phyloP scores from a whole-genome alignment of 2,888 invertebrate genomes.

The Mythimna loreyi region DNA sequence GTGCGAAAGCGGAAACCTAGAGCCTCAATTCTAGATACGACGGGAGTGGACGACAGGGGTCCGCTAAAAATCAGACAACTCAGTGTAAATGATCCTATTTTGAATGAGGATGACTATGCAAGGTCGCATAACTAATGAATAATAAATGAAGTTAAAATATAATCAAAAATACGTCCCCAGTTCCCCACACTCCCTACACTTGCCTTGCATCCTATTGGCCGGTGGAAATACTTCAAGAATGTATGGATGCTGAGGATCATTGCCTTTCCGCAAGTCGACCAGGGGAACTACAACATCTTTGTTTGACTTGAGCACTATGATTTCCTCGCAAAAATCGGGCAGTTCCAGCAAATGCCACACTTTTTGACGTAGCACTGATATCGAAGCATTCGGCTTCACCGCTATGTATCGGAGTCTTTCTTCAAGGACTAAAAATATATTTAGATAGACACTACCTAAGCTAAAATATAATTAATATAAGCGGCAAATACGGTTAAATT shows the following conservation, averaged over 20 bases:
- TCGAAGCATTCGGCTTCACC: conserved; percentile 80
- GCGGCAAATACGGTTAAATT: too few relatives aligned
- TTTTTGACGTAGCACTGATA: conserved; percentile 82
- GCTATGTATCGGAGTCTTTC: conserved; percentile 83
- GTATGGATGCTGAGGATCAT: conserved; percentile 82
- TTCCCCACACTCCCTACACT: too few relatives aligned
- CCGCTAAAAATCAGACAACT: too few relatives aligned
- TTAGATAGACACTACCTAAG: neutral
- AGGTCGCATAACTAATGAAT: too few relatives aligned
- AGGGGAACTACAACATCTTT: conserved; percentile 78
- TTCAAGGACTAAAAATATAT: conserved; percentile 71
- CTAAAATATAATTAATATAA: too few relatives aligned
- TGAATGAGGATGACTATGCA: neutral
- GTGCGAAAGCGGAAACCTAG: too few relatives aligned
- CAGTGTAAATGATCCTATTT: neutral
- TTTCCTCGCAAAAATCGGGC: conserved; percentile 86
- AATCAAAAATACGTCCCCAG: too few relatives aligned
- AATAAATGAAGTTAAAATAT: too few relatives aligned
- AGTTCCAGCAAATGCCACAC: conserved; percentile 84
- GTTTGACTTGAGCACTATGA: conserved; percentile 79
- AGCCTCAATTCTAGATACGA: too few relatives aligned
- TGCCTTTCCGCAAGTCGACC: conserved; percentile 81
- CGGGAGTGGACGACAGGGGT: too few relatives aligned
- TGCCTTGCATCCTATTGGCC: conserved; percentile 66
- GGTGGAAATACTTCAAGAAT: conserved; percentile 85